A percentile compares a stretch with the other conserved stretches of the same genome.
Conservation (phyloP, 2,888 invertebrate genomes). For the Scaptomyza parva region DNA sequence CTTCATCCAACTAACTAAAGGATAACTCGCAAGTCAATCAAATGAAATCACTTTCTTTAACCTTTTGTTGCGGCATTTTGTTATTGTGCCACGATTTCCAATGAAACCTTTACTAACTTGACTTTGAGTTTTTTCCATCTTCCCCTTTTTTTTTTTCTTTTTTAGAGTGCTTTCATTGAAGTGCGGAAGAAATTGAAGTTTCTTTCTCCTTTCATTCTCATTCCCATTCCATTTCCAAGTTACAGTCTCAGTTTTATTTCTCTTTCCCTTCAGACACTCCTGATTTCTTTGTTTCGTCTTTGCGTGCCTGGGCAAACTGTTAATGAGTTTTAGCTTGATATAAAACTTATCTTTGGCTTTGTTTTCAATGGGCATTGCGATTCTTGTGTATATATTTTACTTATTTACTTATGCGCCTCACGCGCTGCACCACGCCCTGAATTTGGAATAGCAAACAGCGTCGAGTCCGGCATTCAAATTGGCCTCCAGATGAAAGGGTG, state of each 20-base stretch:
- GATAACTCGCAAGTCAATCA: not conserved
- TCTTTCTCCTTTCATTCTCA: constrained; percentile 27
- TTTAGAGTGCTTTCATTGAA: constrained; percentile 33
- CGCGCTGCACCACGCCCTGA: constrained; percentile 42
- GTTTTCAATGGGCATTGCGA: constrained; percentile 66
- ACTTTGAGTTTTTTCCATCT: constrained; percentile 30
- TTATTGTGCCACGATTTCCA: constrained; percentile 39
- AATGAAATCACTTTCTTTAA: not conserved
- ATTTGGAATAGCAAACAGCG: not conserved
- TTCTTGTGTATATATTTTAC: constrained; percentile 18
- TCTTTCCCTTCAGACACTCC: not conserved
- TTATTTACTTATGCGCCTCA: constrained; percentile 65
- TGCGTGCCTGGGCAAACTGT: constrained; percentile 27
- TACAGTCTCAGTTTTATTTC: constrained; percentile 16
- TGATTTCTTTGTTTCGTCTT: constrained; percentile 10
- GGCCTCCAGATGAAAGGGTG: constrained; percentile 18
- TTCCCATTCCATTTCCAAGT: not conserved
- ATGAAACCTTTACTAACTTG: constrained; percentile 40
- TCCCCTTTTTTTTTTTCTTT: not conserved
- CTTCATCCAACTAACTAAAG: not conserved
- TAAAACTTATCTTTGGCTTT: constrained; percentile 61
- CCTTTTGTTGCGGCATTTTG: constrained; percentile 20
- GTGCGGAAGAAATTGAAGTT: constrained; percentile 56
- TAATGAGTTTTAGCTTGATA: constrained; percentile 64
- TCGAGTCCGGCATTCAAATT: constrained; percentile 43